These are phyloP conservation scores for Takifugu bimaculatus DNA, from an alignment of 2,113 vertebrate species.

Conservation along the genomic window DNA sequence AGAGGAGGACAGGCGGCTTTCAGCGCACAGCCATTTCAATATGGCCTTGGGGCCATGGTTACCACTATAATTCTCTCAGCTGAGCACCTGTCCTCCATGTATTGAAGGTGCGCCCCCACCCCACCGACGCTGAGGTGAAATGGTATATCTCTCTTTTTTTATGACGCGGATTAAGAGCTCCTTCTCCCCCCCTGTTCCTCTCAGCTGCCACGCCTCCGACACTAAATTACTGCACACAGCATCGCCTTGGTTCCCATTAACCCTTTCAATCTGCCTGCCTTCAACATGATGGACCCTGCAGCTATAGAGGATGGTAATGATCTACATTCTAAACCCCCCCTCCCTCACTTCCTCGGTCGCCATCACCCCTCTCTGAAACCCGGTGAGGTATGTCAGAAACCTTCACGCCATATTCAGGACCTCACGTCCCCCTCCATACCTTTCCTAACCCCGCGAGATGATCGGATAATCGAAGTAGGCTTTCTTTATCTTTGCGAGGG, in stretches of 20 bases:
- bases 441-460: constrained; percentile 33
- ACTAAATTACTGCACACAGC: constrained; percentile 71
- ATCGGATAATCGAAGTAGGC: constrained; percentile 38
- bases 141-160: constrained; percentile 49
- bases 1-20: constrained; percentile 26
- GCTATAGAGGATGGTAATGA: constrained; percentile 71
- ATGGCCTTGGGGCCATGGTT: constrained; percentile 38
- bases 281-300: constrained; percentile 68
- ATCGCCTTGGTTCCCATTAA: constrained; percentile 69
- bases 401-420: constrained; percentile 22
- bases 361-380: constrained; percentile 35
- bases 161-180: constrained; percentile 56
- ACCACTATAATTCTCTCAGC: constrained; percentile 55
- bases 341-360: background rate
- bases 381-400: constrained; percentile 25
- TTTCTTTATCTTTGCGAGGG: constrained; percentile 35
- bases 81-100: constrained; percentile 60
- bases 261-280: constrained; percentile 76
- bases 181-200: constrained; percentile 21
- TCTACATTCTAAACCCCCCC: constrained; percentile 43
- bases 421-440: constrained; percentile 27
- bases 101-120: constrained; percentile 50
- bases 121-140: constrained; percentile 54
- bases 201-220: constrained; percentile 54
- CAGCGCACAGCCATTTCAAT: constrained; percentile 45